phyloP scores from a whole-genome alignment of 2,888 invertebrate genomes.

The Ormyrus thymus region DNA sequence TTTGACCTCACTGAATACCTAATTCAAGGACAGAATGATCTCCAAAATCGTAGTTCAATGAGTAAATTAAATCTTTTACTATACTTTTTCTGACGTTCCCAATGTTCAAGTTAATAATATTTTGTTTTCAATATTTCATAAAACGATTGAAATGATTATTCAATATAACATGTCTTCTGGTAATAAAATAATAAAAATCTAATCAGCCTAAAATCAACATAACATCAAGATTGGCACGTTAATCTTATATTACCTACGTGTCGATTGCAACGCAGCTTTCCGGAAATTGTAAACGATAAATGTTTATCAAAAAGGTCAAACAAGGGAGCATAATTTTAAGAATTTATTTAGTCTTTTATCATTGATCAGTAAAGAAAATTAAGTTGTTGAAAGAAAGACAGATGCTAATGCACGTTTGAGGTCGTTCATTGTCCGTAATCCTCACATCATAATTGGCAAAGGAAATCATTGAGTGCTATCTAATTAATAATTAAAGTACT shows the following conservation, averaged over 20 bases:
- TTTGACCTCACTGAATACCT: neutral
- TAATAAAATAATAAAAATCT: too few species aligned
- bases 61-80: too few species aligned
- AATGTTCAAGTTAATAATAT: too few species aligned
- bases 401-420: conserved; percentile 27
- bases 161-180: too few species aligned
- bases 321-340: neutral
- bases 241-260: conserved; percentile 13
- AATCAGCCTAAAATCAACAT: too few species aligned
- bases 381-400: conserved; percentile 11
- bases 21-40: too few species aligned
- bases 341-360: conserved; percentile 12
- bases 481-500: conserved; percentile 27
- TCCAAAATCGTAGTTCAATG: too few species aligned
- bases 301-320: neutral
- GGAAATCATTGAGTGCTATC: conserved; percentile 16
- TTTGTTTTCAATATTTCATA: too few species aligned
- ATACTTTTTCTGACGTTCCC: too few species aligned
- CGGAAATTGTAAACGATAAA: conserved; percentile 15
- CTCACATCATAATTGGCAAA: conserved; percentile 4
- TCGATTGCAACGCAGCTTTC: conserved; percentile 13
- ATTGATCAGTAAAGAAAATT: neutral
- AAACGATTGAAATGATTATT: too few species aligned
- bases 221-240: neutral
- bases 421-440: conserved; percentile 23